Evolutionary conservation across 1,140 invertebrate genomes (phyloP), one percentile per base, ranked within the genome.

Genomic region (Oscheius sp.): DNA sequence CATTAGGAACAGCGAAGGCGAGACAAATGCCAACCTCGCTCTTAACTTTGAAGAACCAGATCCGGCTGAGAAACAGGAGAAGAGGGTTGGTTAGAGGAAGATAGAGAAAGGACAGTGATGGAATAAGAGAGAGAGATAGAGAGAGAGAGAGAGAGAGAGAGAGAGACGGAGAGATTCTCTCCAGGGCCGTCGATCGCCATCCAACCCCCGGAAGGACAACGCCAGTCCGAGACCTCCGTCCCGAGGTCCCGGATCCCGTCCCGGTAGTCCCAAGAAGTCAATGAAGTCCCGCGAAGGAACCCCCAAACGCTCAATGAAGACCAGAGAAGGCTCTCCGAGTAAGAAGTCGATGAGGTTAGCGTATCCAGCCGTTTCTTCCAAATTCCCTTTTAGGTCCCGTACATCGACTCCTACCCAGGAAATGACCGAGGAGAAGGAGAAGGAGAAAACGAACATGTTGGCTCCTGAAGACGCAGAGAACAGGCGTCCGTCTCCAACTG

Each of bases 21-120:
- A 98, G 89, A 89, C 95, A 52, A 96, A 95, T 86, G 93, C 94
- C 38, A 97, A 97, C 87, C 88, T 97, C 46, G 95, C 94, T 69
- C 88, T 99, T 70, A 97, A 98, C 87, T 94, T 98, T 87, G 93
- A 96, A 91, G 94, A 93, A 93, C 89, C 90, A 68, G 83, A 85
- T 64, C 74, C 67, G 26, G 29, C 74, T 10, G 59, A 66, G 29
- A 58, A 36, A 29, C 49, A 67, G 52, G 65, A 49, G 28, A 68
- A 68, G 35, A 3, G 64, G 64, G 64, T 67, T 18, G 26, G 36
- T 67, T 34, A 13, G 15, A 15, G 38, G 10, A n/a, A n/a, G 10
- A 10, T 10, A 55, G 36, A 49, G 65, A 67, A 55, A 67, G 49
- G 38, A 10, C 10, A n/a, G 10, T n/a, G 38, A 55, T 34, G 35